Percentiles rank a stretch among this genome's conserved stretches.
These are phyloP conservation scores for Agriotes lineatus DNA, from an alignment of 2,888 invertebrate genomes.

Conservation along the genomic window DNA sequence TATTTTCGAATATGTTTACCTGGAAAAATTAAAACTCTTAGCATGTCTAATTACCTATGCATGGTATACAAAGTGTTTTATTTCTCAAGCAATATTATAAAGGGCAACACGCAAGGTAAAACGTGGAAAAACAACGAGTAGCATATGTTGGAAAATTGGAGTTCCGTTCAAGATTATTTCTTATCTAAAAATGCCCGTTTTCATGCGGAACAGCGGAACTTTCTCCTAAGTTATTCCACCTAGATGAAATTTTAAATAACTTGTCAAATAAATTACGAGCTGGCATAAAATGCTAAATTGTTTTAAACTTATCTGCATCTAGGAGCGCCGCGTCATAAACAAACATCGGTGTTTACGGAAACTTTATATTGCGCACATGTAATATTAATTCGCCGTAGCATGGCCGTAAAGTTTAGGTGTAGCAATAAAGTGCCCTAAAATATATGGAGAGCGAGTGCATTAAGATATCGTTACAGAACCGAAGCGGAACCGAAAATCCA, in stretches of 20 bases:
- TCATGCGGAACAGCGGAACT: background rate
- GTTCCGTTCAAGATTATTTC: too few species aligned
- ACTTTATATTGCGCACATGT: conserved; percentile 50
- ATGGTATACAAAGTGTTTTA: too few species aligned
- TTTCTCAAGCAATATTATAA: too few species aligned
- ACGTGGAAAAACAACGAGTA: too few species aligned
- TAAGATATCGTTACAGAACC: conserved; percentile 27
- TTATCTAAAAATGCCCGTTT: too few species aligned
- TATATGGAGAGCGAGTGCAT: conserved; percentile 25
- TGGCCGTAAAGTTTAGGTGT: conserved; percentile 44
- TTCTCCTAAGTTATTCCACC: conserved; percentile 8
- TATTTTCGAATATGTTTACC: too few species aligned
- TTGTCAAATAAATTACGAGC: conserved; percentile 36
- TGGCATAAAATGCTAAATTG: conserved; percentile 40
- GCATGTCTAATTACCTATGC: too few species aligned
- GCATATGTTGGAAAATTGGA: too few species aligned
- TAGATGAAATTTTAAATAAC: conserved; percentile 40
- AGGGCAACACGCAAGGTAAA: too few species aligned
- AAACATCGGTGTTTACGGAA: conserved; percentile 47
- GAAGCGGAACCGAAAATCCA: conserved; percentile 40
- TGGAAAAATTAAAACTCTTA: too few species aligned
- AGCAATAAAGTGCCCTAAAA: conserved; percentile 40
- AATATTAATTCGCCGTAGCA: conserved; percentile 50
- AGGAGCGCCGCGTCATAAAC: conserved; percentile 43
- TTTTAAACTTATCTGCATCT: conserved; percentile 46